Percentiles rank a stretch among this genome's conserved stretches.
phyloP scores from a whole-genome alignment of 2,888 invertebrate species.

The Diachrysia chrysitis region DNA sequence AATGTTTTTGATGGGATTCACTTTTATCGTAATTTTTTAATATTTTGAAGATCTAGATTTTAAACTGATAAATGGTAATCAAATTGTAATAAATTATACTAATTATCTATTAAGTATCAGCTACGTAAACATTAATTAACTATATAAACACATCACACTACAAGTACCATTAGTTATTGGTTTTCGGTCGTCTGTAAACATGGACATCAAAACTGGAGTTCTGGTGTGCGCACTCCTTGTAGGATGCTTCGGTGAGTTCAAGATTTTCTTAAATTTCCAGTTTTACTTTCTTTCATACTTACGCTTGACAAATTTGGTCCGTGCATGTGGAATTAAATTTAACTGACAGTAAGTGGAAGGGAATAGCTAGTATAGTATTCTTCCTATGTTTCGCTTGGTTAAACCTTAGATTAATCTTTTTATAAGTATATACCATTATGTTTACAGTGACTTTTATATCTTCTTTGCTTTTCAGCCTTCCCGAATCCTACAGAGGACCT shows the following conservation, averaged over 20 bases:
- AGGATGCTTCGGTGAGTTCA: constrained; percentile 64
- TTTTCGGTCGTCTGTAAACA: constrained; percentile 35
- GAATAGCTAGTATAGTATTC: too few relatives aligned
- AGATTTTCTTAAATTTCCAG: background rate
- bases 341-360: background rate
- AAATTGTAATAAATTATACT: background rate
- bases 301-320: background rate
- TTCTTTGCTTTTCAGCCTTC: constrained; percentile 61
- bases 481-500: constrained; percentile 66
- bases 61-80: background rate
- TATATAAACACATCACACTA: background rate
- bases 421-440: background rate
- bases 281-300: background rate
- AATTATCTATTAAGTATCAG: background rate
- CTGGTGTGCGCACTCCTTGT: constrained; percentile 61
- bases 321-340: background rate
- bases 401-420: too few relatives aligned
- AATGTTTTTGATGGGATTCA: too few relatives aligned
- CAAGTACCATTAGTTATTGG: constrained; percentile 3
- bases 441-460: background rate
- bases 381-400: too few relatives aligned
- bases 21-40: too few relatives aligned
- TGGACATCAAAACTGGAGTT: constrained; percentile 54
- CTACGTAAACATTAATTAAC: background rate
- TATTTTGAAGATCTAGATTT: too few relatives aligned